A percentile compares a stretch with the other conserved stretches of the same genome.
Conservation (phyloP, 2,113 vertebrate genomes). For the Thinocorus orbignyianus region DNA sequence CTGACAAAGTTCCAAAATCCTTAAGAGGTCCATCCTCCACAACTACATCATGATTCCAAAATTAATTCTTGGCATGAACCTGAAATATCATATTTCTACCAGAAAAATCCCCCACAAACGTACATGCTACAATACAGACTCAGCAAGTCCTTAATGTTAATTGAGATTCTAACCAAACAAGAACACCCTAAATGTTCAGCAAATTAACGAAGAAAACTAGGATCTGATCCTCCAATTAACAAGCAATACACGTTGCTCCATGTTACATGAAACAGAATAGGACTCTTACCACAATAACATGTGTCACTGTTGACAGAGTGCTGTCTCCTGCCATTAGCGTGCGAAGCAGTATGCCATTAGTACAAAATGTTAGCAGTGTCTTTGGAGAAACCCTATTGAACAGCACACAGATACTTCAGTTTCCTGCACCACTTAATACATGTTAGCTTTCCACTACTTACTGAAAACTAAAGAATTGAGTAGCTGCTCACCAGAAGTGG, state of each 20-base stretch:
- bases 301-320: constrained; percentile 86
- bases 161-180: background rate
- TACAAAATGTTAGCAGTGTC: constrained; percentile 94
- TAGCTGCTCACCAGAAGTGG: background rate
- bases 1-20: background rate
- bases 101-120: background rate
- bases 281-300: constrained; percentile 92
- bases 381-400: constrained; percentile 89
- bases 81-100: background rate
- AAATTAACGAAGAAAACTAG: background rate
- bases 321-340: constrained; percentile 90
- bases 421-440: background rate
- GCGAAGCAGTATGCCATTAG: constrained; percentile 90
- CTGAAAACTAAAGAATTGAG: background rate
- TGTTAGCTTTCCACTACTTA: background rate
- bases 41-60: background rate
- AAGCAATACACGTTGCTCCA: background rate
- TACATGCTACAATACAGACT: background rate
- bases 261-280: background rate
- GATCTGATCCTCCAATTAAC: background rate
- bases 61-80: background rate
- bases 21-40: background rate
- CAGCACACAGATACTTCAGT: background rate
- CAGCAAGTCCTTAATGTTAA: background rate
- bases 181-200: background rate